These are phyloP conservation scores for Fragum fragum DNA, from an alignment of 2,888 invertebrate species.

Conservation along the genomic window DNA sequence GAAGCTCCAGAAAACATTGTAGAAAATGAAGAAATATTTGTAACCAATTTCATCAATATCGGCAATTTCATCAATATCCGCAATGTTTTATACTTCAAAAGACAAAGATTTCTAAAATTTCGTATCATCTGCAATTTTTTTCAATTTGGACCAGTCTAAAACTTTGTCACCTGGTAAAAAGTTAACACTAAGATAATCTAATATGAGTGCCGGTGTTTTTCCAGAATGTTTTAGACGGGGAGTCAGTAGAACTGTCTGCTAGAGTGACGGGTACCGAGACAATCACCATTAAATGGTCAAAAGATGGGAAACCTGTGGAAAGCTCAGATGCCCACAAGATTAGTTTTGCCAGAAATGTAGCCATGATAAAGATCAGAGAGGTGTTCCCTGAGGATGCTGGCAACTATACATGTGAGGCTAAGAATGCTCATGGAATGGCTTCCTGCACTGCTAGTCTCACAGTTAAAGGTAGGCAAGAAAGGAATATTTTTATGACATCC, in stretches of 20 bases:
- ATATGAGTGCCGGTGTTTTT: background rate
- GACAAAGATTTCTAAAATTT: too few relatives aligned
- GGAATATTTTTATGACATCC: too few relatives aligned
- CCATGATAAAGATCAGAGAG: constrained; percentile 92
- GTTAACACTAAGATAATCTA: too few relatives aligned
- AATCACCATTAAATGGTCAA: constrained; percentile 82
- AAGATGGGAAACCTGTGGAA: constrained; percentile 91
- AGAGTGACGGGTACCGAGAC: constrained; percentile 84
- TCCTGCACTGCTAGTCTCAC: constrained; percentile 77
- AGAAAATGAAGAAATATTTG: too few relatives aligned
- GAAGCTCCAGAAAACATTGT: too few relatives aligned
- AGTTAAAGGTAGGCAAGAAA: constrained; percentile 84
- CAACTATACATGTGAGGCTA: constrained; percentile 92
- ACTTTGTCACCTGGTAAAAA: too few relatives aligned
- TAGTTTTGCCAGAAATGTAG: constrained; percentile 86
- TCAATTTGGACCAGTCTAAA: too few relatives aligned
- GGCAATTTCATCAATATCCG: too few relatives aligned
- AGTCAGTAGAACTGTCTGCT: constrained; percentile 81
- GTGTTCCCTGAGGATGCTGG: constrained; percentile 92
- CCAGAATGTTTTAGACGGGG: constrained; percentile 80
- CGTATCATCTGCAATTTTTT: too few relatives aligned
- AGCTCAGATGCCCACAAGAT: constrained; percentile 93
- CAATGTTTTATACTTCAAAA: too few relatives aligned
- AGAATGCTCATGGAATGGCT: constrained; percentile 83
- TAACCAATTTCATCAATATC: too few relatives aligned